Evolutionary conservation across 1,140 invertebrate species (phyloP).

Genomic region (Bombus pascuorum): DNA sequence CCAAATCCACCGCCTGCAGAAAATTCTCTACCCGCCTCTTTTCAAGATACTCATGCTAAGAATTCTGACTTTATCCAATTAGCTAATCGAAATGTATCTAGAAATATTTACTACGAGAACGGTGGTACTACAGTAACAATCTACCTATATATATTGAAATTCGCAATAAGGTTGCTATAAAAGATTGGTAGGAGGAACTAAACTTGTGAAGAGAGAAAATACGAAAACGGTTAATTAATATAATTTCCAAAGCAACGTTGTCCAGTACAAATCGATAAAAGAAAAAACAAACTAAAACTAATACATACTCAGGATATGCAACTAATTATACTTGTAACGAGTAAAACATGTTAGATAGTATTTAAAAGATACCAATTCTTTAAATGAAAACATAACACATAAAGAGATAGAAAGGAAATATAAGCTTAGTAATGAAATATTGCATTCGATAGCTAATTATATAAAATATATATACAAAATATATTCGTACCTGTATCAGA

Average conservation of each 20-base stretch:
- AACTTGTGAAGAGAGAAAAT: not conserved
- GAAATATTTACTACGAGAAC: constrained; percentile 30
- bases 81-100: not conserved
- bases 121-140: constrained; percentile 25
- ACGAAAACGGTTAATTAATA: constrained; percentile 10
- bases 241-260: constrained; percentile 16
- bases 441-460: not conserved
- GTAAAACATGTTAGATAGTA: not conserved
- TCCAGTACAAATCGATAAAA: not conserved
- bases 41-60: constrained; percentile 35
- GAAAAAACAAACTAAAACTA: not conserved
- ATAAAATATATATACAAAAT: not conserved
- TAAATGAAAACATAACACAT: not conserved
- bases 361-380: not conserved
- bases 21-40: constrained; percentile 44
- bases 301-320: not conserved
- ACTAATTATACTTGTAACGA: not conserved
- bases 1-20: constrained; percentile 45
- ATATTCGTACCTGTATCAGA: constrained; percentile 80
- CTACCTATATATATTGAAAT: not conserved
- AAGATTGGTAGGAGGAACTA: not conserved
- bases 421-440: not conserved
- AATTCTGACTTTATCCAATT: not conserved
- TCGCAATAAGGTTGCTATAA: not conserved
- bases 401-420: not conserved